phyloP scores from a whole-genome alignment of 1,140 invertebrate species.

The Halictus rubicundus region DNA sequence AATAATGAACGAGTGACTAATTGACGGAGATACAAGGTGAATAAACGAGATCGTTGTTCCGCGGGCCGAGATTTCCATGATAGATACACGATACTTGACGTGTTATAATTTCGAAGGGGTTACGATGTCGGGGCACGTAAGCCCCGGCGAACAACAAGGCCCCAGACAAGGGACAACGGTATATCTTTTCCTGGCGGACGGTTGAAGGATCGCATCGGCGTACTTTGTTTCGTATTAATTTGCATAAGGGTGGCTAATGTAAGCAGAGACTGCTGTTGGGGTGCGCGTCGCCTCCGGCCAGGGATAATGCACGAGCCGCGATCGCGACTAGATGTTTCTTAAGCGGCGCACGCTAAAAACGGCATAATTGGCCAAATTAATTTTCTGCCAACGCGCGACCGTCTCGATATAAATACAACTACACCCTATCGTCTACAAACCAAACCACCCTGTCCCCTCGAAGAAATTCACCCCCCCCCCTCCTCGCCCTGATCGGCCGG shows the following conservation, averaged over 20 bases:
- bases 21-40: not conserved
- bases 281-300: conserved; percentile 48
- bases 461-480: too few species aligned
- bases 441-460: too few species aligned
- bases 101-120: conserved; percentile 8
- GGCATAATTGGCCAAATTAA: conserved; percentile 62
- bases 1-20: conserved; percentile 7
- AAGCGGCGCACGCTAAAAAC: conserved; percentile 55
- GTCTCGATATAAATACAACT: conserved; percentile 38
- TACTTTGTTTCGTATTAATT: conserved; percentile 68
- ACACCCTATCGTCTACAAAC: too few species aligned
- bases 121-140: conserved; percentile 13
- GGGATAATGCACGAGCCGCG: conserved; percentile 42
- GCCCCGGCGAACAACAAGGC: not conserved
- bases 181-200: conserved; percentile 38
- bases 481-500: not conserved
- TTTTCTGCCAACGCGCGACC: conserved; percentile 35
- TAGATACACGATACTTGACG: conserved; percentile 26
- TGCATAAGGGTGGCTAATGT: conserved; percentile 67
- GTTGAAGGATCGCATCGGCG: conserved; percentile 55
- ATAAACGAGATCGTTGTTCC: not conserved
- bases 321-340: conserved; percentile 56
- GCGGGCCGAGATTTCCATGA: not conserved
- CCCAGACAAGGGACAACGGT: conserved; percentile 23
- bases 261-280: conserved; percentile 59